A percentile compares a stretch with the other conserved stretches of the same genome.
Evolutionary conservation across 2,113 vertebrate species (phyloP).

Genomic region (Rhegmatorhina hoffmannsi): DNA sequence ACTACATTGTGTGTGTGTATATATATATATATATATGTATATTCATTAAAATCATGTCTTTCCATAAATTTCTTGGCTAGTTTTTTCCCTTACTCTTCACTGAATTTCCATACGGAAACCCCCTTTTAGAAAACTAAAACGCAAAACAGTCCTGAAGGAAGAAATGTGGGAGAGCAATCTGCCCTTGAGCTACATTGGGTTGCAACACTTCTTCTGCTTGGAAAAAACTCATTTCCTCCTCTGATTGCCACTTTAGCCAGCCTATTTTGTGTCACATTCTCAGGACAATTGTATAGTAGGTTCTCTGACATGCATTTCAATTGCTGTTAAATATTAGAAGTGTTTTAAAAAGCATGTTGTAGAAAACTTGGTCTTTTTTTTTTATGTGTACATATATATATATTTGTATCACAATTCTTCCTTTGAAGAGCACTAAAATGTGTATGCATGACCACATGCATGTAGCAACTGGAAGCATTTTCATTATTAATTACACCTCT

Average conservation of each 20-base stretch:
- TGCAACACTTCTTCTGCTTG: constrained; percentile 70
- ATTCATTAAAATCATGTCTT: neutral
- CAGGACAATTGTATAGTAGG: neutral
- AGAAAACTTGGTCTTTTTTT: neutral
- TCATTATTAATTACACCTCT: constrained; percentile 53
- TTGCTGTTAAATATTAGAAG: neutral
- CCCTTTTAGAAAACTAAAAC: constrained; percentile 63
- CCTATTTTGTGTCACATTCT: constrained; percentile 55
- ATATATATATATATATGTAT: neutral
- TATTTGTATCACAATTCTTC: neutral
- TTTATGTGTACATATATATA: neutral
- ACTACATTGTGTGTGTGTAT: too few relatives aligned
- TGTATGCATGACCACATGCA: constrained; percentile 12
- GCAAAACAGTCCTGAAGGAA: constrained; percentile 72
- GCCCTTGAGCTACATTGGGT: constrained; percentile 66
- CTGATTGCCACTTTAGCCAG: constrained; percentile 71
- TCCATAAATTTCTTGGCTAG: constrained; percentile 52
- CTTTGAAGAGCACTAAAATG: constrained; percentile 37
- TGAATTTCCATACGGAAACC: constrained; percentile 70
- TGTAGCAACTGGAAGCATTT: constrained; percentile 58
- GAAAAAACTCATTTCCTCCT: constrained; percentile 74
- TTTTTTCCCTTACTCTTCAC: constrained; percentile 4
- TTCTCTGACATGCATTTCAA: neutral
- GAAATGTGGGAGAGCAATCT: constrained; percentile 71
- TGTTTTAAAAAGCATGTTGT: neutral